Conservation (phyloP, 2,888 invertebrate genomes). For the Lochmaea crataegi region DNA sequence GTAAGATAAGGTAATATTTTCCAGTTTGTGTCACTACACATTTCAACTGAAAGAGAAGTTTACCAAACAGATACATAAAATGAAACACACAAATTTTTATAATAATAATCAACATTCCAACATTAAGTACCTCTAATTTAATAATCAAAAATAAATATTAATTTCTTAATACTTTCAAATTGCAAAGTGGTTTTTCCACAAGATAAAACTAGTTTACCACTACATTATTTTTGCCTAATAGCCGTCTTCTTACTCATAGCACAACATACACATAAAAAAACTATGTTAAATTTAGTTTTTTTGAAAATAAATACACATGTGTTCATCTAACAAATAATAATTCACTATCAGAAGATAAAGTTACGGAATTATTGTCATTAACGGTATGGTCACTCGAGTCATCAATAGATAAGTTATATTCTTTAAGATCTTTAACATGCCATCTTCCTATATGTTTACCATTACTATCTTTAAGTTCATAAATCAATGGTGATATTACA, state of each 20-base stretch:
- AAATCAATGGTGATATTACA: not conserved
- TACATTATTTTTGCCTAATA: too few relatives aligned
- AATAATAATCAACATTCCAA: not conserved
- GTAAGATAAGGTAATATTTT: not conserved
- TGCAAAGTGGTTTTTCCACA: too few relatives aligned
- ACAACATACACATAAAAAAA: too few relatives aligned
- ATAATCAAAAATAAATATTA: not conserved
- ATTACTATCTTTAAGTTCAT: conserved; percentile 6
- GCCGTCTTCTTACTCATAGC: too few relatives aligned
- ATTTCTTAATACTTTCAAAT: too few relatives aligned
- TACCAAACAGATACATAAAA: not conserved
- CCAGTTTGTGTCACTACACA: too few relatives aligned
- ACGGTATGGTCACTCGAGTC: conserved; percentile 6
- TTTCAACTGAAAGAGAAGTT: too few relatives aligned
- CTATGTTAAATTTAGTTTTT: too few relatives aligned
- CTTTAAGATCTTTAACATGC: conserved; percentile 9
- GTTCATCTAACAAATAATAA: not conserved
- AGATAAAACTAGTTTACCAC: too few relatives aligned
- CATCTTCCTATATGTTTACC: conserved; percentile 9
- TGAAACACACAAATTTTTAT: too few relatives aligned
- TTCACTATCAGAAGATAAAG: not conserved
- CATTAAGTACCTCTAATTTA: not conserved
- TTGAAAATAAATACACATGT: too few relatives aligned
- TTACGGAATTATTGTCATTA: not conserved
- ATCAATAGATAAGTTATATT: conserved; percentile 4